Base-by-base conservation (phyloP, 2,888 invertebrate genomes). In the Microdon myrmicae region DNA sequence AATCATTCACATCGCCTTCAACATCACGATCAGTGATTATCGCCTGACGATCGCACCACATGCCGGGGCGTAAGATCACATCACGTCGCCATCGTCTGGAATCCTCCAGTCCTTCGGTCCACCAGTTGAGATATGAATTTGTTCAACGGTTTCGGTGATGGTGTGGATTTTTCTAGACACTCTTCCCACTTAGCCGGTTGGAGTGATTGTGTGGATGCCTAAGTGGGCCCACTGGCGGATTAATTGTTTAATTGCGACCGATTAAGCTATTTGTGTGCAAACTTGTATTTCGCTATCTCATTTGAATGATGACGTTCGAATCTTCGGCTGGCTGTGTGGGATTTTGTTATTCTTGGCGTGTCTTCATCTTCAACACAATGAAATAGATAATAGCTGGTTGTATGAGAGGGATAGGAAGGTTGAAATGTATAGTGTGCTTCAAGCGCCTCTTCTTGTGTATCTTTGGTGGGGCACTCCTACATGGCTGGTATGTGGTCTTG, bases 231-330 rank as follows among this genome's bases (percentile, higher is more conserved):
- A 64, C 58, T 58, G 64, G 64, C 58, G 51, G 64, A 58, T 64
- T 64, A 64, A 64, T 64, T 64, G 58, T 64, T 64, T 64, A 64
- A 64, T 64, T 64, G 64, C 58, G 51, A 53, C 51, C 58, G 64
- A 64, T 64, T 64, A 64, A 64, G 64, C 64, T 64, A 64, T 64
- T 64, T 64, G 64, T 64, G 64, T 64, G 64, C 64, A 51, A 58
- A 64, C 45, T 58, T 64, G 64, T 64, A 51, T 43, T 58, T 43
- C 38, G 58, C 64, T 58, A 64, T 64, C 64, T 64, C 64, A 64
- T 64, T 64, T 64, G 58, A 64, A 64, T 64, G 58, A 58, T 64
- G 64, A 58, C 58, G 51, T 45, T 51, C 41, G 19, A 38, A 37
- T 51, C 44, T 41, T 32, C 35, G 37, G 12, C 20, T 25, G 38